Evolutionary conservation across 2,113 vertebrate species (phyloP).

Genomic region (Myiozetetes cayanensis): DNA sequence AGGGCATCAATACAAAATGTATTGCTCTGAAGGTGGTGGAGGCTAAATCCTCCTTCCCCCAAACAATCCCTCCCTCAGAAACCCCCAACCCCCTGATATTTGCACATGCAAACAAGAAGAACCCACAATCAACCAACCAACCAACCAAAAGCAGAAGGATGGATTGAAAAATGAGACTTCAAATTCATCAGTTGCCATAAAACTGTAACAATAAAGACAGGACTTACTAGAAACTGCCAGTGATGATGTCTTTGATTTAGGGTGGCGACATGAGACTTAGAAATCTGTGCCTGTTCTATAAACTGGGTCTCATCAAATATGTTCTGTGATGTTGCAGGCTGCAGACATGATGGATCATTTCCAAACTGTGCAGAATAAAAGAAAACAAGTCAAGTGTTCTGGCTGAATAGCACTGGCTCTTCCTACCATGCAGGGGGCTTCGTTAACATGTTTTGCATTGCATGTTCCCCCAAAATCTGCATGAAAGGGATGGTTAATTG

Average conservation of each 20-base stretch:
- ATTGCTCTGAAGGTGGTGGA: neutral
- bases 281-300: slow-evolving; percentile 60
- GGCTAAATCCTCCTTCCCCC: neutral
- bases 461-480: neutral
- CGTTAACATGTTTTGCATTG: neutral
- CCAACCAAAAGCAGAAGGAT: neutral
- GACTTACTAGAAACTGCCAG: slow-evolving; percentile 75
- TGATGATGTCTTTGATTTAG: slow-evolving; percentile 51
- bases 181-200: neutral
- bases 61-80: neutral
- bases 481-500: neutral
- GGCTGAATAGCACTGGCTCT: neutral
- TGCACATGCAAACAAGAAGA: neutral
- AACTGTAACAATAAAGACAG: neutral
- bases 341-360: slow-evolving; percentile 70
- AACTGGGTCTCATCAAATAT: slow-evolving; percentile 42
- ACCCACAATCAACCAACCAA: neutral
- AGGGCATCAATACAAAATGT: neutral
- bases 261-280: slow-evolving; percentile 52
- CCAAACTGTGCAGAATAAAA: slow-evolving; percentile 70
- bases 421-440: neutral
- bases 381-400: neutral
- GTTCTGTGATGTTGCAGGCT: slow-evolving; percentile 42
- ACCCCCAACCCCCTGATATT: neutral
- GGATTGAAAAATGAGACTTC: neutral